Evolutionary conservation across 2,797 vertebrate genomes (phyloP), one percentile per base, ranked within the genome.

Genomic region (Danio albolineatus): DNA sequence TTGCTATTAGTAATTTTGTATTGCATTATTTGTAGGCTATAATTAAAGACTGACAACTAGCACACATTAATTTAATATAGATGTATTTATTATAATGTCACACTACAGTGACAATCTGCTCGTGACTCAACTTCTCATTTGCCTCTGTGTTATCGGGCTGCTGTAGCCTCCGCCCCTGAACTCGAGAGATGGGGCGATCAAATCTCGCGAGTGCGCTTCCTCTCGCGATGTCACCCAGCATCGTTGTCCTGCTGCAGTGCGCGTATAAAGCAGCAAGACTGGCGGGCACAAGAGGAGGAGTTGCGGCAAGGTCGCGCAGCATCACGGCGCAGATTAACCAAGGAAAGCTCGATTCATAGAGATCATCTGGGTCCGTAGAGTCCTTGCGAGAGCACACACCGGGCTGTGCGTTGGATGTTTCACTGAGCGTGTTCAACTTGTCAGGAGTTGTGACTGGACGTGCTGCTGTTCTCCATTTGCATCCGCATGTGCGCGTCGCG

Each of bases 241-340:
- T 83, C 82, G 86, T 81, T 84, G 84, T 82, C 82, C 79, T 78
- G 51, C 85, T 88, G 87, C 87, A 85, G 86, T 57, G 79, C 46
- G 74, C 76, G 71, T 89, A 86, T 89, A 89, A 79, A 89, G 86
- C 80, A 72, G 82, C 53, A 71, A 61, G 79, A 64, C 44, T 36
- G 65, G 75, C 72, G 73, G 73, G n/a, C 49, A 69, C 69, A 49
- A 77, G 60, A 85, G 86, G 85, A 85, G 83, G 83, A 86, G 87
- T 82, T 87, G 89, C 86, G 48, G 86, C 84, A 87, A 86, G 84
- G 84, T 85, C 83, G 85, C 80, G 17, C 43, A 88, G 87, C 86
- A 88, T 90, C 87, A 82, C 64, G 41, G 16, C n/a, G n/a, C 6
- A 57, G 36, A 49, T 48, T 49, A 72, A 21, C 62, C 43, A 17